These are phyloP conservation scores for human (Homo sapiens) DNA, from an alignment of 2,113 vertebrate species.

Conservation along the genomic window DNA sequence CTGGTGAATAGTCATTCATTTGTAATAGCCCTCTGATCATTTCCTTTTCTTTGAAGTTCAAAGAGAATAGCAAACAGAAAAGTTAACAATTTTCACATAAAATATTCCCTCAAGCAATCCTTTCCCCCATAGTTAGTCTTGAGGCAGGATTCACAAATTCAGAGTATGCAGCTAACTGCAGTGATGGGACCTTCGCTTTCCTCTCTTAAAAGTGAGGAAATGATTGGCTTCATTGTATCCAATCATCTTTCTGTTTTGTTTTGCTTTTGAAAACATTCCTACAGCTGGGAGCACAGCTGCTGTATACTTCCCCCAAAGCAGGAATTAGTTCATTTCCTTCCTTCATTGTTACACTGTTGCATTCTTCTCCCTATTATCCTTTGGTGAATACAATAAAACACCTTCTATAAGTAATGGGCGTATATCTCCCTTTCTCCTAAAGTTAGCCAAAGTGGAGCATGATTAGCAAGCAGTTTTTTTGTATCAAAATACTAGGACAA, in stretches of 20 bases:
- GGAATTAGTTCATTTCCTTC: slow-evolving; percentile 69
- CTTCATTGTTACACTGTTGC: slow-evolving; percentile 43
- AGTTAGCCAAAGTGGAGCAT: slow-evolving; percentile 18
- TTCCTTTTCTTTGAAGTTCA: slow-evolving; percentile 39
- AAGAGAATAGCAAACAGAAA: neutral
- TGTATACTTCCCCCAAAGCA: slow-evolving; percentile 4
- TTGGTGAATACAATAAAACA: slow-evolving; percentile 57
- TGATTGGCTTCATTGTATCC: neutral
- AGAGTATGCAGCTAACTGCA: neutral
- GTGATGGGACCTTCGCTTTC: neutral
- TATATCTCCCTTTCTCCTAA: slow-evolving; percentile 50
- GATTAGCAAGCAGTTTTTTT: neutral
- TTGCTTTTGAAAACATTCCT: slow-evolving; percentile 50
- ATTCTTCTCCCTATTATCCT: slow-evolving; percentile 16
- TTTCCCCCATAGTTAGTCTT: neutral
- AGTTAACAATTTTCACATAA: neutral
- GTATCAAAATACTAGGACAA: neutral
- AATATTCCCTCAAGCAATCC: neutral
- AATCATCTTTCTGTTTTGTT: slow-evolving; percentile 30
- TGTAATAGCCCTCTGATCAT: neutral
- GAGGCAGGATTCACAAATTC: neutral
- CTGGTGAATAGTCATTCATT: neutral
- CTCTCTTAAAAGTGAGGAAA: neutral
- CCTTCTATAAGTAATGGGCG: neutral
- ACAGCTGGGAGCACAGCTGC: slow-evolving; percentile 61